These are phyloP conservation scores for Etheostoma cragini DNA, from an alignment of 2,113 vertebrate species.

Conservation along the genomic window DNA sequence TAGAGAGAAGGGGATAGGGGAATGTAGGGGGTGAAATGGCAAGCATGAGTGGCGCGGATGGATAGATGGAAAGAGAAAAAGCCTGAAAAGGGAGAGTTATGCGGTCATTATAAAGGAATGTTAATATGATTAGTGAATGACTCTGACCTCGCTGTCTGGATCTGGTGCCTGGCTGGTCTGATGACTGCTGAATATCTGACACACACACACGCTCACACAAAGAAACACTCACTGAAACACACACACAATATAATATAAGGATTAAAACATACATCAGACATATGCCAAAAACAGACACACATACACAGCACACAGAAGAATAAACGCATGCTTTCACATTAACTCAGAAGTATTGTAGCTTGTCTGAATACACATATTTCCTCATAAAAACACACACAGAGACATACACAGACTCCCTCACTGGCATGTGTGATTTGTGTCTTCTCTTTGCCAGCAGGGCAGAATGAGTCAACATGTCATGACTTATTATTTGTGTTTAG, in stretches of 20 bases:
- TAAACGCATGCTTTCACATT: conserved; percentile 28
- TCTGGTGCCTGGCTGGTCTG: conserved; percentile 75
- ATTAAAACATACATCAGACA: conserved; percentile 41
- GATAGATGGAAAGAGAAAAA: conserved; percentile 42
- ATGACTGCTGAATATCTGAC: conserved; percentile 63
- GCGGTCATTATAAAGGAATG: conserved; percentile 84
- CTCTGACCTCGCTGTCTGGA: conserved; percentile 80
- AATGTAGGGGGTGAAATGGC: conserved; percentile 10
- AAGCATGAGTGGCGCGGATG: conserved; percentile 41
- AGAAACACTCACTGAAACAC: conserved; percentile 14
- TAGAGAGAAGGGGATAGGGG: background rate
- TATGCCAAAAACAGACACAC: conserved; percentile 23
- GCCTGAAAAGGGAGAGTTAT: conserved; percentile 57
- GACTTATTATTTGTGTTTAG: conserved; percentile 71
- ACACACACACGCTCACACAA: conserved; percentile 37
- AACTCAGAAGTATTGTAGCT: conserved; percentile 9
- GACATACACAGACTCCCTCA: conserved; percentile 14
- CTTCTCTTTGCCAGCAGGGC: conserved; percentile 25
- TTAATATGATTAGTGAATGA: conserved; percentile 86
- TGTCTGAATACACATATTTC: conserved; percentile 25
- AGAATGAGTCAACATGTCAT: conserved; percentile 75
- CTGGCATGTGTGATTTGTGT: conserved; percentile 59
- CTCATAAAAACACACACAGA: conserved; percentile 15
- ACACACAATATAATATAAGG: conserved; percentile 27
- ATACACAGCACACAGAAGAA: conserved; percentile 3